Evolutionary conservation across 1,140 invertebrate species (phyloP).

Genomic region (Aphelinus certus): DNA sequence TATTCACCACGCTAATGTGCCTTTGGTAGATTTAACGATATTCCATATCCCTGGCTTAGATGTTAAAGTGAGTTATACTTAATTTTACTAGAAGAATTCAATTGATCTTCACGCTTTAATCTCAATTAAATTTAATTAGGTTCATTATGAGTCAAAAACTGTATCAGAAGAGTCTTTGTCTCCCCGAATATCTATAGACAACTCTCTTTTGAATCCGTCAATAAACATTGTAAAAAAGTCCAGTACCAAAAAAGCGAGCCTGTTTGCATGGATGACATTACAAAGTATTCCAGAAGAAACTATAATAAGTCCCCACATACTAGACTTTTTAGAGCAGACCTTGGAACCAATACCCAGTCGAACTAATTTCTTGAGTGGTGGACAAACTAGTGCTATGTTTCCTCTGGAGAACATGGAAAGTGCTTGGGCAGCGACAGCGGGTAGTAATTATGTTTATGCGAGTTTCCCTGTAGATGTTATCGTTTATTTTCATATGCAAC

Average conservation of each 20-base stretch:
- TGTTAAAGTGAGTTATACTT: conserved; percentile 76
- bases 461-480: conserved; percentile 99
- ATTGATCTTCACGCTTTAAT: too few species aligned
- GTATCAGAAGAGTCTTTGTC: conserved; percentile 70
- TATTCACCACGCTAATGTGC: conserved; percentile 61
- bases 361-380: conserved; percentile 61
- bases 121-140: conserved; percentile 57
- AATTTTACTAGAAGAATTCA: background rate
- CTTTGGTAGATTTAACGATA: conserved; percentile 84
- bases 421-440: conserved; percentile 64
- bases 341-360: conserved; percentile 90
- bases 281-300: conserved; percentile 97
- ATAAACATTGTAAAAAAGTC: conserved; percentile 64
- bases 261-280: conserved; percentile 95
- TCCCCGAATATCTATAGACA: conserved; percentile 53
- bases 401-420: conserved; percentile 59
- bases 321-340: conserved; percentile 94
- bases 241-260: conserved; percentile 87
- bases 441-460: conserved; percentile 84
- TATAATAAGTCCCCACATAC: conserved; percentile 92
- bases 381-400: conserved; percentile 56
- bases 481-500: conserved; percentile 98
- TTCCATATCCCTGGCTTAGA: conserved; percentile 95
- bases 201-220: conserved; percentile 50
- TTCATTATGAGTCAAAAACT: conserved; percentile 89